A percentile compares a stretch with the other conserved stretches of the same genome.
Evolutionary conservation across 2,797 vertebrate genomes (phyloP).

Genomic region (Gobio occitaniae): DNA sequence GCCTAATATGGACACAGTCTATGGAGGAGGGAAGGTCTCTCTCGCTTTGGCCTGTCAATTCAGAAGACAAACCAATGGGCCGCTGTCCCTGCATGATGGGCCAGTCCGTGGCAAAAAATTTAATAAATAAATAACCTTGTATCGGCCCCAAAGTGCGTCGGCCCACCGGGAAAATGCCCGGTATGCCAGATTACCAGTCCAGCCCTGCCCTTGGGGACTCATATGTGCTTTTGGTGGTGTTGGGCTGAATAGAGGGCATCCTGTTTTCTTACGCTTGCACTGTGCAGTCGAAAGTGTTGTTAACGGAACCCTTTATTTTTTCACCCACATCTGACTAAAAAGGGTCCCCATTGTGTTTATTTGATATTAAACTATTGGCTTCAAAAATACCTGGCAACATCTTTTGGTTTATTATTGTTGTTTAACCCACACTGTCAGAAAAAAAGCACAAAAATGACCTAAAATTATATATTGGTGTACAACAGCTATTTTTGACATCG

Average conservation of each 20-base stretch:
- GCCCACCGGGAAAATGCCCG: too few species aligned
- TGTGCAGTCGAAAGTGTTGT: conserved; percentile 21
- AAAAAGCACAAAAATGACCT: too few species aligned
- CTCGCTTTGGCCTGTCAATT: too few species aligned
- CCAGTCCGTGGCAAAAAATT: too few species aligned
- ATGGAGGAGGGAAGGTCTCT: too few species aligned
- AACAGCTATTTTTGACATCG: neutral
- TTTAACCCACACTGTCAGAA: neutral
- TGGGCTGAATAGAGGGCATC: conserved; percentile 25
- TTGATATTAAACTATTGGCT: neutral
- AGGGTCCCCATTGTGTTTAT: neutral
- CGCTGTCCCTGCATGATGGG: too few species aligned
- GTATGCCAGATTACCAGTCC: too few species aligned
- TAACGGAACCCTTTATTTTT: conserved; percentile 17
- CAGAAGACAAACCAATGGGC: too few species aligned
- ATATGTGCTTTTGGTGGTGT: neutral
- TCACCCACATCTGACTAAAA: neutral
- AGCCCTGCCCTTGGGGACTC: neutral
- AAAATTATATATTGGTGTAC: neutral
- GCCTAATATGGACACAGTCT: too few species aligned
- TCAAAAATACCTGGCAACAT: neutral
- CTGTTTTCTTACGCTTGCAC: conserved; percentile 18
- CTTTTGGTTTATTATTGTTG: neutral
- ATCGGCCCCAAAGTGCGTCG: too few species aligned
- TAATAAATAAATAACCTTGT: too few species aligned